A percentile compares a stretch with the other conserved stretches of the same genome.
phyloP scores from a whole-genome alignment of 2,113 vertebrate species.

The Tyrannus savana region DNA sequence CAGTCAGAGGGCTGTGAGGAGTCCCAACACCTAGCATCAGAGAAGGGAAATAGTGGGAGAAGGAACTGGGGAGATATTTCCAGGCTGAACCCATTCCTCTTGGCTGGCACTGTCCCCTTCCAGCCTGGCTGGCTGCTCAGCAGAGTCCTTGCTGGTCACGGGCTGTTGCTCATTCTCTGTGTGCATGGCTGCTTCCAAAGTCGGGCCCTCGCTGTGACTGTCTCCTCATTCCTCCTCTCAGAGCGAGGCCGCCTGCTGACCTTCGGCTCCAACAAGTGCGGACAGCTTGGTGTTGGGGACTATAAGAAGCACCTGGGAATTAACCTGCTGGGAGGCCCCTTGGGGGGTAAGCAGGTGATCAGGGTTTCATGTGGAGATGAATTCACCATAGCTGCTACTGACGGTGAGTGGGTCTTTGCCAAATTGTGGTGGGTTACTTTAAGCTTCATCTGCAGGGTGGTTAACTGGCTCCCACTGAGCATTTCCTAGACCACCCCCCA shows the following conservation, averaged over 20 bases:
- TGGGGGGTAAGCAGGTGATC: slow-evolving; percentile 92
- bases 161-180: neutral
- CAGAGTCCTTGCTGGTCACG: neutral
- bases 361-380: slow-evolving; percentile 97
- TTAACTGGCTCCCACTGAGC: neutral
- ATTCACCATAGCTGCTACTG: slow-evolving; percentile 95
- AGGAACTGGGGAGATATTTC: neutral
- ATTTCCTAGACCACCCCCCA: neutral
- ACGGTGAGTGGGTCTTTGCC: slow-evolving; percentile 80
- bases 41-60: neutral
- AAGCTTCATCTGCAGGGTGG: neutral
- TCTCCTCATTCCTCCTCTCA: slow-evolving; percentile 65
- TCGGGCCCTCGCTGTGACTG: neutral
- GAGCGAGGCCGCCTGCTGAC: slow-evolving; percentile 92
- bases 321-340: slow-evolving; percentile 89
- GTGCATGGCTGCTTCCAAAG: neutral
- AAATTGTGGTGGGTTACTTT: neutral
- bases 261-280: slow-evolving; percentile 96
- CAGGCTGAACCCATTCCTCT: neutral
- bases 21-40: neutral
- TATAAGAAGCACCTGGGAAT: slow-evolving; percentile 93
- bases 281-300: slow-evolving; percentile 95
- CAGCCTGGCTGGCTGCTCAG: neutral
- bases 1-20: neutral
- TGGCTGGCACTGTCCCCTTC: neutral